phyloP scores from a whole-genome alignment of 2,113 vertebrate genomes.

The Phrynosoma platyrhinos region DNA sequence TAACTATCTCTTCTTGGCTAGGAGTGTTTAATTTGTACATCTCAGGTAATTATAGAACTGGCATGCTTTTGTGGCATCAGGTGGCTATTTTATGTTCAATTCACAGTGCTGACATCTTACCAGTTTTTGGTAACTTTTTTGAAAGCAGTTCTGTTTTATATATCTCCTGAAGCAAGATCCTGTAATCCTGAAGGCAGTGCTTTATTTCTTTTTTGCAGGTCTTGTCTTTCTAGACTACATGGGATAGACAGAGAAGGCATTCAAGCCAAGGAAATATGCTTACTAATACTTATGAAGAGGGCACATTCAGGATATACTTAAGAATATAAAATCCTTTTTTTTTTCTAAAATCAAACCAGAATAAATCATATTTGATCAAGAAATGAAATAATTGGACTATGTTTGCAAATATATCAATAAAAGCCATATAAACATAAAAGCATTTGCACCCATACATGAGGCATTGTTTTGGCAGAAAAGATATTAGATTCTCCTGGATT shows the following conservation, averaged over 20 bases:
- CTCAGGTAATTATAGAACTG: constrained; percentile 10
- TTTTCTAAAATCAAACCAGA: background rate
- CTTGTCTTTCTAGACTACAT: background rate
- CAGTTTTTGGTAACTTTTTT: constrained; percentile 2
- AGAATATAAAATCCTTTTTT: background rate
- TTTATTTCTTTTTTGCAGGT: background rate
- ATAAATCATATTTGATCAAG: background rate
- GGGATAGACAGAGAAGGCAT: background rate
- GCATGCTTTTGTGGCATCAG: background rate
- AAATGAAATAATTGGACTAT: background rate
- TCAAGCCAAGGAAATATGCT: background rate
- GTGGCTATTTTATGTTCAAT: constrained; percentile 13
- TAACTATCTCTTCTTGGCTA: background rate
- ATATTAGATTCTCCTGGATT: background rate
- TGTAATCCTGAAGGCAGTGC: background rate
- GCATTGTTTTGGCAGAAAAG: background rate
- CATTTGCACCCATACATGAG: background rate
- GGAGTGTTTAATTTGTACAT: background rate
- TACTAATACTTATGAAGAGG: accelerated
- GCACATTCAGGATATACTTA: background rate
- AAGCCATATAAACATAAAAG: background rate
- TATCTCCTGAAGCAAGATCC: background rate
- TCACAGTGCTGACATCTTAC: background rate
- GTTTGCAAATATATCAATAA: background rate
- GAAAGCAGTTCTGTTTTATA: background rate